Evolutionary conservation across 2,888 invertebrate species (phyloP), one percentile per base, ranked within the genome.

Genomic region (Stenolophus ochropezus): DNA sequence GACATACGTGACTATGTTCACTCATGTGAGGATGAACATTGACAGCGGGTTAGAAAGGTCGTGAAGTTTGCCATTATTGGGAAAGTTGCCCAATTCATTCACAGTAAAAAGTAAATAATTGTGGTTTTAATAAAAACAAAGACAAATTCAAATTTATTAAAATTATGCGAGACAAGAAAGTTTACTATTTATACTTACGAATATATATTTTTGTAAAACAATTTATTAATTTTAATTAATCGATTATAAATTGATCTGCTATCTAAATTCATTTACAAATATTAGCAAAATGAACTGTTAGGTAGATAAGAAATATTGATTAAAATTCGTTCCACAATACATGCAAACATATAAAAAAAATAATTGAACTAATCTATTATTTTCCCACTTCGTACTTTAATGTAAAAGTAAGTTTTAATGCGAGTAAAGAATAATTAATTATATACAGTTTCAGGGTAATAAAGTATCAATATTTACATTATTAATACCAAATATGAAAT

Each of bases 1-100:
- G 14, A 27, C 27, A 23, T 61, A 61, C 61, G 61, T 61, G 61
- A 61, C 21, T 61, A n/a, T 61, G 25, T 61, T 61, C 20, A 61
- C 14, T 61, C 23, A 21, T 21, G 23, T 61, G 61, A 25, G 61
- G 8, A 42, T 61, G 61, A 61, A 61, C 61, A 61, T 25, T 61
- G 11, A 23, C 21, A 25, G n/a, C 23, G 23, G 61, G 61, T 61
- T n/a, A 61, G 23, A 61, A 61, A 21, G 23, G 23, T 25, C 23
- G 61, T n/a, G 25, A 27, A 61, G 61, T 61, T 61, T 61, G 33
- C 33, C 11, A 42, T 42, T 42, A 11, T 42, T 42, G 33, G 33
- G 33, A 42, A 42, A 42, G 6, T 11, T 42, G 33, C 33, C 8
- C 8, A 42, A 8, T 42, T n/a, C n/a, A n/a, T n/a, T n/a, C n/a